These are phyloP conservation scores for Leptinotarsa tumamoca DNA, from an alignment of 2,888 invertebrate species.

Conservation along the genomic window DNA sequence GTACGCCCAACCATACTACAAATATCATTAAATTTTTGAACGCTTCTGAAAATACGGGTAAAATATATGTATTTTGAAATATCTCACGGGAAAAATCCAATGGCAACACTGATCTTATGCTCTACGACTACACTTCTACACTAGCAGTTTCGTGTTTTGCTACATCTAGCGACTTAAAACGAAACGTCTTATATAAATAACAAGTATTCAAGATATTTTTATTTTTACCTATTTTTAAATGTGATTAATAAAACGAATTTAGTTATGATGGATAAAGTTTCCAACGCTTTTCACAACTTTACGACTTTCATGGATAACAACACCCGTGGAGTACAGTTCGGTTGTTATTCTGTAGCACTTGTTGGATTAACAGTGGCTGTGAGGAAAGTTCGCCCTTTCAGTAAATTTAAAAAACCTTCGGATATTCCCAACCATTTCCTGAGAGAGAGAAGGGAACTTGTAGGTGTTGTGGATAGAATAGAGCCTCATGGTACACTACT, in stretches of 20 bases:
- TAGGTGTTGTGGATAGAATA: constrained; percentile 63
- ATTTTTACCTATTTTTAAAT: background rate
- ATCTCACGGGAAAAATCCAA: no score
- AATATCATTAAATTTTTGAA: no score
- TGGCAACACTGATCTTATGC: no score
- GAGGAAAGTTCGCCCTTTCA: constrained; percentile 69
- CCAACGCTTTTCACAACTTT: constrained; percentile 56
- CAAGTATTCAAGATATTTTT: background rate
- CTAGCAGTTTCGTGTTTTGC: no score
- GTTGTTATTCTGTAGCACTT: constrained; percentile 70
- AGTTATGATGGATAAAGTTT: constrained; percentile 54
- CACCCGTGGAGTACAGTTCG: constrained; percentile 66
- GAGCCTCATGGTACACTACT: constrained; percentile 63
- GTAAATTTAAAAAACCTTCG: constrained; percentile 62
- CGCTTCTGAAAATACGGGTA: no score
- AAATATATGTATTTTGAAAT: no score
- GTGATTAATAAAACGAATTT: constrained; percentile 4
- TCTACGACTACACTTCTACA: no score
- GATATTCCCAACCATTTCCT: constrained; percentile 65
- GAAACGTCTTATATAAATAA: background rate
- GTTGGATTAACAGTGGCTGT: constrained; percentile 67
- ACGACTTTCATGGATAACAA: constrained; percentile 62
- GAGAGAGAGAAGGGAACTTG: constrained; percentile 60
- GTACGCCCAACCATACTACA: no score
- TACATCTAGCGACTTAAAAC: background rate